Base-by-base conservation (phyloP, 2,888 invertebrate genomes). In the Drosophila falleni region DNA sequence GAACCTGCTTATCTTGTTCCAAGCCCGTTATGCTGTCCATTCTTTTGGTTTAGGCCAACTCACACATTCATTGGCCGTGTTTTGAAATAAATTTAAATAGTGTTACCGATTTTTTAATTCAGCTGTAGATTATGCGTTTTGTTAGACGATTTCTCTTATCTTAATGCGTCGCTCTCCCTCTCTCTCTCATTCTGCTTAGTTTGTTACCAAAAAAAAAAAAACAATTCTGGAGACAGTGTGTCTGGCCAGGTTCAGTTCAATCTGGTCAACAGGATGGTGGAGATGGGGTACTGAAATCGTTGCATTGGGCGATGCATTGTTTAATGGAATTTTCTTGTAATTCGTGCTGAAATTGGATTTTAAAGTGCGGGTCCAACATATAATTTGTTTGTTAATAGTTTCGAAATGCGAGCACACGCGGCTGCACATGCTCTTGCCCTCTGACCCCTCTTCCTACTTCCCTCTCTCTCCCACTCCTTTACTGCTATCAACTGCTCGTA, bases 111-210 rank as follows among this genome's bases (percentile, higher is more conserved):
- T 89, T 81, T 85, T 42, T 78, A 85, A 87, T 81, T 79, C 81
- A 68, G 79, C 83, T 78, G 56, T 78, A 89, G 90, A 90, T 90
- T 90, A 90, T 90, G 90, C 90, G 90, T 90, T 90, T 90, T 90
- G 90, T 90, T 80, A 89, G 89, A 86, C 81, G 88, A 90, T 90
- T 89, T 85, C 79, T 81, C 85, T 90, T 90, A 90, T 90, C 90
- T 90, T 89, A 90, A 90, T 88, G 89, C 80, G 79, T 6, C 35
- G 39, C 39, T 50, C n/a, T 33, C 29, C 13, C 16, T 3, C 64
- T 6, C 5, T 29, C 29, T 29, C 5, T 29, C 29, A 8, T 31
- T 70, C 69, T 44, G 50, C 19, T 55, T 74, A 64, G 71, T 54
- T 49, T 49, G 60, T 49, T 37, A 58, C 81, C 85, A 31, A 31